phyloP scores from a whole-genome alignment of 1,140 invertebrate species.

The Nylanderia fulva region DNA sequence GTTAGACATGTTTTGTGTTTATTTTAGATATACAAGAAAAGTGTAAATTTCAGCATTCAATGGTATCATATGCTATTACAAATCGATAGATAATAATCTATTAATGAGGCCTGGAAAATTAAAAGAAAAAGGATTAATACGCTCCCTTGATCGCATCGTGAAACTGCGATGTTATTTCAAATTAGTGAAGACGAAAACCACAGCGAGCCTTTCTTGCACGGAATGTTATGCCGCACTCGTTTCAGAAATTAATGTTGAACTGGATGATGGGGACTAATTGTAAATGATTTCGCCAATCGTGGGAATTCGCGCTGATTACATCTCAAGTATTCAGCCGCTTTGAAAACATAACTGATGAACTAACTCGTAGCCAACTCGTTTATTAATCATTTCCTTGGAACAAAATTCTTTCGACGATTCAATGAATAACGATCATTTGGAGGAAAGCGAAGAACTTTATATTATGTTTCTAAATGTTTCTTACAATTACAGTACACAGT shows the following conservation, averaged over 20 bases:
- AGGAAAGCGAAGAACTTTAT: not conserved
- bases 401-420: conserved; percentile 26
- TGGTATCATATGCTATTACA: not conserved
- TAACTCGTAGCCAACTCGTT: conserved; percentile 37
- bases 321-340: conserved; percentile 43
- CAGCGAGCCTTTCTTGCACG: conserved; percentile 24
- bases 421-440: not conserved
- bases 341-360: conserved; percentile 56
- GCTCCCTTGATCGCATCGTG: conserved; percentile 5
- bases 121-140: conserved; percentile 37
- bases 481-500: not conserved
- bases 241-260: conserved; percentile 71
- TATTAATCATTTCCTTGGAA: conserved; percentile 68
- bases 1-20: not conserved
- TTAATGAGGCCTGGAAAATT: conserved; percentile 28
- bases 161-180: conserved; percentile 51
- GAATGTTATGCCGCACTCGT: conserved; percentile 44
- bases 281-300: conserved; percentile 72
- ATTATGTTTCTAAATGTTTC: not conserved
- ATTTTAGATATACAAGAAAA: not conserved
- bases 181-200: conserved; percentile 63
- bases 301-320: conserved; percentile 71
- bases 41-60: not conserved
- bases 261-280: conserved; percentile 73
- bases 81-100: conserved; percentile 31